Percentiles rank a stretch among this genome's conserved stretches.
phyloP scores from a whole-genome alignment of 2,888 invertebrate genomes.

The Clostera curtula region DNA sequence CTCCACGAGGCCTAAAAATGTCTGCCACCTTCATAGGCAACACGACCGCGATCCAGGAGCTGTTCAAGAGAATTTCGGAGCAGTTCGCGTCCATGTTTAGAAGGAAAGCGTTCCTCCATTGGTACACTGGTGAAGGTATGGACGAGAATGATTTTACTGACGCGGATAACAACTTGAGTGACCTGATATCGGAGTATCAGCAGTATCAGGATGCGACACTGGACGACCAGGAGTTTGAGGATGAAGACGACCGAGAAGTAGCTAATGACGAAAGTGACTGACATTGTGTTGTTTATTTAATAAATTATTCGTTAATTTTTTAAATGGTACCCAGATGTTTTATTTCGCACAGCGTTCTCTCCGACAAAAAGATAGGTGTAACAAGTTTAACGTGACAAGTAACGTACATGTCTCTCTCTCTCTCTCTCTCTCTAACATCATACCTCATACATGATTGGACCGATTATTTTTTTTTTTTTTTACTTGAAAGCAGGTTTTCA shows the following conservation, averaged over 20 bases:
- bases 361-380: too few relatives aligned
- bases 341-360: too few relatives aligned
- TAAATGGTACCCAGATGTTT: too few relatives aligned
- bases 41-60: slow-evolving; percentile 88
- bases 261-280: slow-evolving; percentile 28
- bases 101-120: slow-evolving; percentile 95
- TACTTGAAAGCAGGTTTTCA: too few relatives aligned
- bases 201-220: slow-evolving; percentile 93
- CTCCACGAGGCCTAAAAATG: slow-evolving; percentile 84
- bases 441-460: too few relatives aligned
- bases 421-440: too few relatives aligned
- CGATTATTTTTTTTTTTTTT: too few relatives aligned
- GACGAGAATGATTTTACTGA: slow-evolving; percentile 96
- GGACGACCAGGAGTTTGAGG: slow-evolving; percentile 84
- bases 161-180: slow-evolving; percentile 94
- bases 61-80: slow-evolving; percentile 89
- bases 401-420: too few relatives aligned
- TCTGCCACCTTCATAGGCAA: slow-evolving; percentile 91
- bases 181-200: slow-evolving; percentile 91
- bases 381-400: too few relatives aligned
- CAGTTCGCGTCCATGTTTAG: slow-evolving; percentile 94
- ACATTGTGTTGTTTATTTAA: slow-evolving; percentile 15
- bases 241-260: slow-evolving; percentile 72
- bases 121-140: slow-evolving; percentile 98
- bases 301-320: slow-evolving; percentile 20